Percentiles rank a stretch among this genome's conserved stretches.
Conservation (phyloP, 1,140 invertebrate species). For the Solenopsis invicta region DNA sequence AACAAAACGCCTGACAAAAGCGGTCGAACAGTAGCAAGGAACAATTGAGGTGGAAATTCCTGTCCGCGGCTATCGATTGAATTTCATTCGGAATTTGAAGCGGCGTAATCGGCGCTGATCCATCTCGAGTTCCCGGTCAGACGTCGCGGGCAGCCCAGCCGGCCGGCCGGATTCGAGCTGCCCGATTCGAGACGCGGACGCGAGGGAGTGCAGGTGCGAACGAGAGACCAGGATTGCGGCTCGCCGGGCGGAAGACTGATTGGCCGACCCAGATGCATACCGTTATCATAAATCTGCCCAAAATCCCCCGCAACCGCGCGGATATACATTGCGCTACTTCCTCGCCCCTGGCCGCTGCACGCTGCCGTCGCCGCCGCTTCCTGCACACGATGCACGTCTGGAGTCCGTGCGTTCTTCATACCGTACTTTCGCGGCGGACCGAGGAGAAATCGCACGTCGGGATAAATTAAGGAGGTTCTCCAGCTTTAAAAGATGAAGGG, state of each 20-base stretch:
- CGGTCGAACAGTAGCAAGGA: too few species aligned
- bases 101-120: slow-evolving; percentile 34
- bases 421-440: neutral
- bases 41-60: neutral
- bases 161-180: slow-evolving; percentile 26
- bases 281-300: slow-evolving; percentile 66
- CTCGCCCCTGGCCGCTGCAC: neutral
- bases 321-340: slow-evolving; percentile 35
- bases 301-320: slow-evolving; percentile 46
- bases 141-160: neutral
- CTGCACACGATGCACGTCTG: neutral
- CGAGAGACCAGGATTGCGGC: slow-evolving; percentile 54
- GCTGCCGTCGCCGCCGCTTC: too few species aligned
- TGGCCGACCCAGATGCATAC: slow-evolving; percentile 66
- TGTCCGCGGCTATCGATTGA: slow-evolving; percentile 7
- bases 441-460: slow-evolving; percentile 18
- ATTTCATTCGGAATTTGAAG: slow-evolving; percentile 1
- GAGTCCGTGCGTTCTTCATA: slow-evolving; percentile 41
- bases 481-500: too few species aligned
- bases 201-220: slow-evolving; percentile 58
- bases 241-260: slow-evolving; percentile 54
- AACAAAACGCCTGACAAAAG: neutral
- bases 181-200: slow-evolving; percentile 42
- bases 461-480: slow-evolving; percentile 8
- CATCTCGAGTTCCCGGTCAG: slow-evolving; percentile 10